Conservation (phyloP, 2,797 vertebrate species). For the Sebastes vulpes region DNA sequence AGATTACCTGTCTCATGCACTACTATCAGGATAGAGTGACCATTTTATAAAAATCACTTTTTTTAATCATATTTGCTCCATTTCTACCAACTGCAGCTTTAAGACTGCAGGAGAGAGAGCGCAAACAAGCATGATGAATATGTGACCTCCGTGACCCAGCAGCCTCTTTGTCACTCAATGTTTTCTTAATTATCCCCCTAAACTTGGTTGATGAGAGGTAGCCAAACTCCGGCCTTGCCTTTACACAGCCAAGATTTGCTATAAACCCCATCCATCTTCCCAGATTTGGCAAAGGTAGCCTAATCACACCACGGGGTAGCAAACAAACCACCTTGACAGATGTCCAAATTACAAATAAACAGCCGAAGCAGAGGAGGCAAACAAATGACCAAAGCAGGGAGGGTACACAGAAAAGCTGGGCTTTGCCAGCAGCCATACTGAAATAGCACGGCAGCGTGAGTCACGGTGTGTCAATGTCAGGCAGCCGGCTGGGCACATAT, state of each 20-base stretch:
- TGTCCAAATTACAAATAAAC: slow-evolving; percentile 83
- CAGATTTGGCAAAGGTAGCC: slow-evolving; percentile 72
- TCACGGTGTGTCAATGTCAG: slow-evolving; percentile 78
- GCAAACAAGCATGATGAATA: slow-evolving; percentile 25
- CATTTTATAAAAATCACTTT: no score
- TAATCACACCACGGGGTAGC: slow-evolving; percentile 72
- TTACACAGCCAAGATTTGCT: slow-evolving; percentile 45
- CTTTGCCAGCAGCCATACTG: slow-evolving; percentile 64
- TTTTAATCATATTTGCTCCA: no score
- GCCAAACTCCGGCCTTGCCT: slow-evolving; percentile 57
- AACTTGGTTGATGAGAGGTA: slow-evolving; percentile 35
- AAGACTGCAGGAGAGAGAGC: slow-evolving; percentile 16
- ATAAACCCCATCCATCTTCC: slow-evolving; percentile 67
- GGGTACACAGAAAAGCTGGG: slow-evolving; percentile 31
- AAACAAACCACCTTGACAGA: slow-evolving; percentile 81
- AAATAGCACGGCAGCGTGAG: slow-evolving; percentile 68
- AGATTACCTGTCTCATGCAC: no score
- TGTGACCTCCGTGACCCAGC: slow-evolving; percentile 16
- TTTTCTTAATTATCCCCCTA: slow-evolving; percentile 61
- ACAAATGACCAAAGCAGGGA: slow-evolving; percentile 68
- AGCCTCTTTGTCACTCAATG: slow-evolving; percentile 18
- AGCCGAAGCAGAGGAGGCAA: slow-evolving; percentile 65
- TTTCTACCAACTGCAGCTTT: neutral
- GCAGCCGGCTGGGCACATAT: slow-evolving; percentile 64
- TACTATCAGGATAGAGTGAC: no score